A percentile compares a stretch with the other conserved stretches of the same genome.
Conservation (phyloP, 2,888 invertebrate species). For the Punctoribates punctum region DNA sequence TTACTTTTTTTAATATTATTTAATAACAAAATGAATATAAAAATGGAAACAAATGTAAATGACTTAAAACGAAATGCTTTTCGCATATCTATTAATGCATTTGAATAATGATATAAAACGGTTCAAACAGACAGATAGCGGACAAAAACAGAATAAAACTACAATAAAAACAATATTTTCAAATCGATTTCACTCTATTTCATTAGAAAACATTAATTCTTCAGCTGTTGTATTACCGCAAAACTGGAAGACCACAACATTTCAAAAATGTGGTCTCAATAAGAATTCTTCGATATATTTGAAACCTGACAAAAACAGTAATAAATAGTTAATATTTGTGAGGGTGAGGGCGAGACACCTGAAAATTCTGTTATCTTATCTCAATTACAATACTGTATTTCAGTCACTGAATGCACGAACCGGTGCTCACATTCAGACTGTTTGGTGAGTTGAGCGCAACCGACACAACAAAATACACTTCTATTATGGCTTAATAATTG, state of each 20-base stretch:
- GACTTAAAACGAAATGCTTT: conserved; percentile 19
- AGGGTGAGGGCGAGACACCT: not conserved
- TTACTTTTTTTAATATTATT: not conserved
- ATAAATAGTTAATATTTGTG: not conserved
- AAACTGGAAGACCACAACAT: no score
- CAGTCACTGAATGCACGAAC: not conserved
- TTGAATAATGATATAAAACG: not conserved
- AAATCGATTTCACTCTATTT: no score
- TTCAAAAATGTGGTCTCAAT: no score
- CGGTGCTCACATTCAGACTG: not conserved
- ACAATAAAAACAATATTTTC: not conserved
- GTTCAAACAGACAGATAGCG: not conserved
- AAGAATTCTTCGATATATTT: no score
- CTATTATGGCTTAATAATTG: not conserved
- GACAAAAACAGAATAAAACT: not conserved
- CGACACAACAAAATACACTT: conserved; percentile 1
- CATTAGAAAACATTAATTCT: no score
- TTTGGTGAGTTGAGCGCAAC: not conserved
- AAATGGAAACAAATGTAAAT: conserved; percentile 11
- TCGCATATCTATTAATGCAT: not conserved
- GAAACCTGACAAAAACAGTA: not conserved
- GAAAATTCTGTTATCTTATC: conserved; percentile 19
- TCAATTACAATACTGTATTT: conserved; percentile 20
- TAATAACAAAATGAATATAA: conserved; percentile 27
- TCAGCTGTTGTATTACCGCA: no score